Evolutionary conservation across 2,113 vertebrate species (phyloP), one percentile per base, ranked within the genome.

Genomic region (Pogona vitticeps): DNA sequence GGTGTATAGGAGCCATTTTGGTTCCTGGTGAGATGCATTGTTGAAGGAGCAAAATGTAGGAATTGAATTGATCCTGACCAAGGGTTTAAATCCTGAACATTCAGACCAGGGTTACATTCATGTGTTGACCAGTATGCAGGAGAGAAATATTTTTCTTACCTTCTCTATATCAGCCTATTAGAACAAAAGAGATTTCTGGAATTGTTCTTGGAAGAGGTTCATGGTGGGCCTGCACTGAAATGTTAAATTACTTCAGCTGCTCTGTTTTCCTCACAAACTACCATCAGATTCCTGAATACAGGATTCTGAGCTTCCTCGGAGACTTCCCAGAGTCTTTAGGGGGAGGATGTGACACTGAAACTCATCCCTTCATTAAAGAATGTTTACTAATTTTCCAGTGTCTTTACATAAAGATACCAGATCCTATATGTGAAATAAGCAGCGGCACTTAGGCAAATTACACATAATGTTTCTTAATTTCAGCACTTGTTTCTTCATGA

Each of bases 381-480:
- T 58, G 18, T 36, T 9, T 59, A 36, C 17, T 36, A 1, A 20
- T 1, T 61, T 58, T n/a, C 18, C 38, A 59, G 31, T 36, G 23
- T 72, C 52, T 75, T 17, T 56, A 14, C n/a, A 56, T 46, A 46
- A 76, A 76, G 14, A 84, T 20, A 61, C 36, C 14, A 73, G 61
- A 83, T 73, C 56, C 67, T 75, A 61, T 85, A 70, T 80, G 38
- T 84, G 75, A 80, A 33, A 80, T 14, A 77, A 76, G 86, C 17
- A 86, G 90, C 23, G 26, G 38, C 42, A 26, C 42, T 46, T 63
- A 84, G 18, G 10, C 21, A 52, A 63, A 65, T 76, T 28, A n/a
- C 23, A 56, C 12, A 42, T 4, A 63, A 40, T 80, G 52, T 23
- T 78, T 18, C 7, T 36, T n/a, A 36, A 26, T 80, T 80, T 8